Evolutionary conservation across 2,888 invertebrate genomes (phyloP).

Genomic region (Chaetogeoica ovagalla): DNA sequence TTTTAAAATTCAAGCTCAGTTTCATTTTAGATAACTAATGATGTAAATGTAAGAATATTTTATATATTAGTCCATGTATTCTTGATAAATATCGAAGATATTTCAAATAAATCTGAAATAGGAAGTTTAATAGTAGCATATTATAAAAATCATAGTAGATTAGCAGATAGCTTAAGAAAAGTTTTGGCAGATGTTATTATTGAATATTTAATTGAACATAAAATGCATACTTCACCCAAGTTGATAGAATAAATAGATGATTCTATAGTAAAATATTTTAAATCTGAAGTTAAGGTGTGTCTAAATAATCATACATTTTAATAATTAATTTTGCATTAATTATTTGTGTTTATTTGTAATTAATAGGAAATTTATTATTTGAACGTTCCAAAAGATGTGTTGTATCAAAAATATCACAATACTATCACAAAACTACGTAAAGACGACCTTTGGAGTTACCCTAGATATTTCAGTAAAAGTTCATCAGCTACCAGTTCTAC

Average conservation of each 20-base stretch:
- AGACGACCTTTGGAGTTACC: too few species aligned
- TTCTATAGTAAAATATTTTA: neutral
- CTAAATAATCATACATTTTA: neutral
- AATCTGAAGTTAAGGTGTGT: constrained; percentile 16
- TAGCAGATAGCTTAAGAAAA: constrained; percentile 11
- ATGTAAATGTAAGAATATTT: too few species aligned
- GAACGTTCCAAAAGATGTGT: neutral
- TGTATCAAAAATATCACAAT: constrained; percentile 16
- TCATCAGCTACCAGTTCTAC: too few species aligned
- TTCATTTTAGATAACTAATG: too few species aligned
- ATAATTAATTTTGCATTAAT: neutral
- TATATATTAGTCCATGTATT: neutral
- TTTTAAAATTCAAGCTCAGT: too few species aligned
- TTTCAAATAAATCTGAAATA: neutral
- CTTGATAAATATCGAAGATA: constrained; percentile 4
- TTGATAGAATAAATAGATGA: neutral
- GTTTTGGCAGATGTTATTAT: constrained; percentile 1
- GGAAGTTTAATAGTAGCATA: neutral
- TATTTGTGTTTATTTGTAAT: neutral
- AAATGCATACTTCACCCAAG: neutral
- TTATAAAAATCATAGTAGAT: constrained; percentile 2
- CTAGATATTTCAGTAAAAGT: too few species aligned
- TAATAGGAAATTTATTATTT: constrained; percentile 8
- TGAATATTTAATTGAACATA: constrained; percentile 9
- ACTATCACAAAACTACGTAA: neutral